Percentiles rank a stretch among this genome's conserved stretches.
Evolutionary conservation across 2,113 vertebrate species (phyloP).

Genomic region (Erpornis zantholeuca): DNA sequence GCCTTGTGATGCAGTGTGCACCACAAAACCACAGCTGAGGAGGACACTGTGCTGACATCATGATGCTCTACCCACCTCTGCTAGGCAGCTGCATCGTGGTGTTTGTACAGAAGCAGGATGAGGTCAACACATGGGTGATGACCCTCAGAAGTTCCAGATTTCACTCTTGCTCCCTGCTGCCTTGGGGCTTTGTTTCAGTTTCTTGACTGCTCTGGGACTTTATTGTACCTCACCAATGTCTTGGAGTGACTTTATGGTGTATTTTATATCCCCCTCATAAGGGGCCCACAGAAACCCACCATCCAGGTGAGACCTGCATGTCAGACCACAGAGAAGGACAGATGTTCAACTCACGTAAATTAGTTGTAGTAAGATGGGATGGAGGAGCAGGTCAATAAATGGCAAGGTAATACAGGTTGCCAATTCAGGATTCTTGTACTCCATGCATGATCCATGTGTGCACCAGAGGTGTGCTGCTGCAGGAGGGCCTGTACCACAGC

Average conservation of each 20-base stretch:
- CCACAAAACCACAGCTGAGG: background rate
- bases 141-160: background rate
- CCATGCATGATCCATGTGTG: accelerated
- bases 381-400: background rate
- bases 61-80: background rate
- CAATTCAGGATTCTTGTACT: background rate
- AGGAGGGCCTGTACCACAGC: background rate
- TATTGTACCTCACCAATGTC: background rate
- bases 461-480: background rate
- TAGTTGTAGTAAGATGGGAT: background rate
- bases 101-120: background rate
- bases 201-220: background rate
- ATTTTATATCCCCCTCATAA: background rate
- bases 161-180: background rate
- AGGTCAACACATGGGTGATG: accelerated
- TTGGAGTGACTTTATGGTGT: too few relatives aligned
- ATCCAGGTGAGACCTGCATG: background rate
- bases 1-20: background rate
- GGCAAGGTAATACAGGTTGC: background rate
- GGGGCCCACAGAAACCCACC: background rate
- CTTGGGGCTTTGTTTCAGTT: background rate
- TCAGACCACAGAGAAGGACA: background rate
- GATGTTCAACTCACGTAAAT: accelerated
- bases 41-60: accelerated
- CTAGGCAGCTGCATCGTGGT: accelerated